Percentiles rank a stretch among this genome's conserved stretches.
phyloP scores from a whole-genome alignment of 2,888 invertebrate species.

The Norana najaformis region DNA sequence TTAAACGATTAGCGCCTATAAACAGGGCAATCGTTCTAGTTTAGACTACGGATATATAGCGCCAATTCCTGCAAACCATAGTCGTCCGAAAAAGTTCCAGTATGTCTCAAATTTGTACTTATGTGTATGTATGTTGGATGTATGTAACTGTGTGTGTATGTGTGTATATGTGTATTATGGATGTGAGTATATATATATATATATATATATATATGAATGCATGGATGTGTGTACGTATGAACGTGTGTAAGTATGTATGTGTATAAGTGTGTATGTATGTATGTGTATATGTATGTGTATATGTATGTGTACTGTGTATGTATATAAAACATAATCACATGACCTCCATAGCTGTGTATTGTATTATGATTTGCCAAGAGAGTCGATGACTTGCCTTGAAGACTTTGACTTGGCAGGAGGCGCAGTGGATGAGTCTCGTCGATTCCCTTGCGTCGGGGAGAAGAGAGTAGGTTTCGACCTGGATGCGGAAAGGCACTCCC shows the following conservation, averaged over 20 bases:
- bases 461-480: constrained; percentile 71
- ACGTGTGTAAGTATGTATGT: not conserved
- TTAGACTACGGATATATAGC: not conserved
- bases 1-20: not conserved
- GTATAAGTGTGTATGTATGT: not conserved
- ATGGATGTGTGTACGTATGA: not conserved
- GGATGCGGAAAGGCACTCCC: constrained; percentile 92
- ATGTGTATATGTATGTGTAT: not conserved
- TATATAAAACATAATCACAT: too few relatives aligned
- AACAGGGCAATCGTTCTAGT: not conserved
- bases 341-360: too few relatives aligned
- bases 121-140: not conserved
- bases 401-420: constrained; percentile 94
- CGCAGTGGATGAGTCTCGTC: constrained; percentile 77
- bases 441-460: not conserved
- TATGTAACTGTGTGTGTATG: not conserved
- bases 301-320: too few relatives aligned
- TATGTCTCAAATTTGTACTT: too few relatives aligned
- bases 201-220: not conserved
- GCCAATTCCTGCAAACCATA: too few relatives aligned
- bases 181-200: not conserved
- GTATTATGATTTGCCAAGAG: too few relatives aligned
- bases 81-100: too few relatives aligned
- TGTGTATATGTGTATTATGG: not conserved
- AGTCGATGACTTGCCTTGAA: constrained; percentile 66